Conservation (phyloP, 2,113 vertebrate genomes). For the Calyptomena viridis region DNA sequence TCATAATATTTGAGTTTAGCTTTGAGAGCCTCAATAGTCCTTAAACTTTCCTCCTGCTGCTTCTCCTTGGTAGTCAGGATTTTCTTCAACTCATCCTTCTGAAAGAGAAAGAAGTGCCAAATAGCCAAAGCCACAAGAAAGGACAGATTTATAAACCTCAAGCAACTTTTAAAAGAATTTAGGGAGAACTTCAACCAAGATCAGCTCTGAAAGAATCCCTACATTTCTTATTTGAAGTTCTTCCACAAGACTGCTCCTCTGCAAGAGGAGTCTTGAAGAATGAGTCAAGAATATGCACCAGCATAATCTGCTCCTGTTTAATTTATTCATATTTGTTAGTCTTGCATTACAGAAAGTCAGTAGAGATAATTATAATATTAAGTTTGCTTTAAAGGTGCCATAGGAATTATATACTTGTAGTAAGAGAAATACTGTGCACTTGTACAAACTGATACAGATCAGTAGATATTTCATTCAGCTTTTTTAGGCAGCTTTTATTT, state of each 20-base stretch:
- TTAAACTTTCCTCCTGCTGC: slow-evolving; percentile 86
- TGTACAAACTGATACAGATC: not conserved
- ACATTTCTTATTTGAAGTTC: not conserved
- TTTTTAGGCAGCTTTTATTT: not conserved
- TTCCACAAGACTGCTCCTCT: not conserved
- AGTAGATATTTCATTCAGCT: not conserved
- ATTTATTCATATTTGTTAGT: not conserved
- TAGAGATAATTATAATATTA: not conserved
- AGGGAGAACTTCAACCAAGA: not conserved
- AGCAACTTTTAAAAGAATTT: not conserved
- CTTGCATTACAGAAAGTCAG: not conserved
- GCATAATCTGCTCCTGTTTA: not conserved
- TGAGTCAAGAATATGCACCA: not conserved
- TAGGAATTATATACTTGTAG: not conserved
- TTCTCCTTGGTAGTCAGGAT: slow-evolving; percentile 81
- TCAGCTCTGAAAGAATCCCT: not conserved
- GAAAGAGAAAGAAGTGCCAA: not conserved
- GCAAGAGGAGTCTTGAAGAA: not conserved
- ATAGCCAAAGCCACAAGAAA: not conserved
- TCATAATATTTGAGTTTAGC: slow-evolving; percentile 86
- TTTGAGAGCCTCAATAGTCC: slow-evolving; percentile 86
- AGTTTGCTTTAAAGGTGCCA: not conserved
- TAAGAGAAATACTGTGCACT: not conserved
- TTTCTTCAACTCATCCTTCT: slow-evolving; percentile 89
- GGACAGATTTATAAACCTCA: not conserved